These are phyloP conservation scores for Labia minor DNA, from an alignment of 2,888 invertebrate genomes.

Conservation along the genomic window DNA sequence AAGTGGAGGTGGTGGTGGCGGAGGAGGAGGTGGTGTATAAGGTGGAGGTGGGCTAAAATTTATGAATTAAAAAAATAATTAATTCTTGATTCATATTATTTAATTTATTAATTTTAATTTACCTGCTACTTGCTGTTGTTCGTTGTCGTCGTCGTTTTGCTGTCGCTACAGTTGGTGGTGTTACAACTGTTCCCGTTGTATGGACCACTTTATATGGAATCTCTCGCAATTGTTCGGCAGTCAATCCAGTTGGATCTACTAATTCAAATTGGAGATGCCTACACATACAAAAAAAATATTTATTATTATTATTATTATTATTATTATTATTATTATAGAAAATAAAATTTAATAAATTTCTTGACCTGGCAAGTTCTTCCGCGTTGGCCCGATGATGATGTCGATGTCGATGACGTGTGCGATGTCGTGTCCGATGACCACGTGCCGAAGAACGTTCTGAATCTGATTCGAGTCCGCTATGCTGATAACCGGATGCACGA, in stretches of 20 bases:
- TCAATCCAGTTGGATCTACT: constrained; percentile 82
- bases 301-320: too few relatives aligned
- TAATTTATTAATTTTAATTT: too few relatives aligned
- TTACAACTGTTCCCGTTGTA: constrained; percentile 30
- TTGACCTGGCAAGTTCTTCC: neutral
- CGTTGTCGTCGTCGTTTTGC: constrained; percentile 19
- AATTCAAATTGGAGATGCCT: constrained; percentile 80
- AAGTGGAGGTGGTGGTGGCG: neutral
- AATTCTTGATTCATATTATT: too few relatives aligned
- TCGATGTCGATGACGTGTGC: neutral
- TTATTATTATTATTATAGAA: too few relatives aligned
- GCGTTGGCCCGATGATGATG: neutral
- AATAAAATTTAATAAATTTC: too few relatives aligned
- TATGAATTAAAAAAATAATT: too few relatives aligned
- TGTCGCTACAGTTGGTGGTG: neutral
- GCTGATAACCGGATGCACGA: neutral
- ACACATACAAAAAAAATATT: constrained; percentile 41
- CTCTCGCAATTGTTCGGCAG: constrained; percentile 71
- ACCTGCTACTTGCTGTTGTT: neutral
- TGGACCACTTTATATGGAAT: constrained; percentile 83
- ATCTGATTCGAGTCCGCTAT: neutral
- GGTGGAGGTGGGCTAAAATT: neutral
- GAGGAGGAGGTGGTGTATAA: neutral
- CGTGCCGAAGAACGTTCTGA: neutral
- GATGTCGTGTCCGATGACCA: neutral